These are phyloP conservation scores for Megalops cyprinoides DNA, from an alignment of 2,797 vertebrate genomes.

Conservation along the genomic window DNA sequence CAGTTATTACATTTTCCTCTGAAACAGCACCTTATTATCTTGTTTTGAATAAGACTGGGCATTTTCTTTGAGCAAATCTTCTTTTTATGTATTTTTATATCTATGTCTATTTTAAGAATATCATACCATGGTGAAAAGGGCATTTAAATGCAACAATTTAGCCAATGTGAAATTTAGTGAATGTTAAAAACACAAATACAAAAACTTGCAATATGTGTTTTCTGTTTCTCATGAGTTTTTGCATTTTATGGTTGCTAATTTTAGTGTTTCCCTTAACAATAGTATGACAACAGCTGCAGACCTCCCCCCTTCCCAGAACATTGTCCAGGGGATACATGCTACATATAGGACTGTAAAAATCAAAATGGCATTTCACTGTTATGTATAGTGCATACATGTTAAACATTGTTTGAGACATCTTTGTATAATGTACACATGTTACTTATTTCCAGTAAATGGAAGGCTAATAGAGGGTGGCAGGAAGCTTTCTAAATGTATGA, in stretches of 20 bases:
- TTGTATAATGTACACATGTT: background rate
- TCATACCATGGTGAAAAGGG: conserved; percentile 57
- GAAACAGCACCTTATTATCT: conserved; percentile 11
- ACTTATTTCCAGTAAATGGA: no score
- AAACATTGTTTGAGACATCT: background rate
- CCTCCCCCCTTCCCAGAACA: no score
- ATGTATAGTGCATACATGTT: conserved; percentile 2
- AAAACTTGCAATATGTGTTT: background rate
- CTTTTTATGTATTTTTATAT: conserved; percentile 23
- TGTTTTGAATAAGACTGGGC: conserved; percentile 7
- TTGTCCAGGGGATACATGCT: no score
- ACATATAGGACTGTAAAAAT: background rate
- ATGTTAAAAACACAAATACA: background rate
- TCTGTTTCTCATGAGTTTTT: background rate
- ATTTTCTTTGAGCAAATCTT: conserved; percentile 4
- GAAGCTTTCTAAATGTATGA: background rate
- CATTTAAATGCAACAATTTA: conserved; percentile 52
- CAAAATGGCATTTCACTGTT: background rate
- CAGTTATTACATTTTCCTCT: conserved; percentile 4
- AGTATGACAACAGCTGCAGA: background rate
- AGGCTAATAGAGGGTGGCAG: no score
- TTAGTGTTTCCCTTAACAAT: background rate
- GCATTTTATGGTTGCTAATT: background rate
- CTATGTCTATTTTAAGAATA: conserved; percentile 27
- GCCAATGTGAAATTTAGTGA: conserved; percentile 43